Evolutionary conservation across 53 echinoderm and acorn worm species (phyloP).

Genomic region (Temnopleurus reevesii): DNA sequence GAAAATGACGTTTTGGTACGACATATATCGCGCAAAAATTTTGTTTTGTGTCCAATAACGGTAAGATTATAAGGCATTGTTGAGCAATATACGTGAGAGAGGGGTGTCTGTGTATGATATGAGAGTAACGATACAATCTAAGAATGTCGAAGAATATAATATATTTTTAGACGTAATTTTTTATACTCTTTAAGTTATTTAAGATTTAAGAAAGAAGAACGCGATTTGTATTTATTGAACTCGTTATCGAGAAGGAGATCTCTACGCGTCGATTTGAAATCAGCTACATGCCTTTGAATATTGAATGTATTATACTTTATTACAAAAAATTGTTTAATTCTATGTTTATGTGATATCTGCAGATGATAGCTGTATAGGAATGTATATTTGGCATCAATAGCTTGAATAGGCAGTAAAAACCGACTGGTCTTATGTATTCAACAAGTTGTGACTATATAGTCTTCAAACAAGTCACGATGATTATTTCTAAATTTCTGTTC

Average conservation of each 20-base stretch:
- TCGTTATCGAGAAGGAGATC: not conserved
- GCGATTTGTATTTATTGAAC: conserved; percentile 52
- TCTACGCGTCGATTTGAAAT: not conserved
- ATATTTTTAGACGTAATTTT: conserved; percentile 60
- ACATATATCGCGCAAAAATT: not conserved
- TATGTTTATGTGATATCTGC: conserved; percentile 18
- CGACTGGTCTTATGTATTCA: conserved; percentile 17
- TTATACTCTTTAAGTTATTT: conserved; percentile 62
- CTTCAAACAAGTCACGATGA: not conserved
- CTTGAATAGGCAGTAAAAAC: not conserved
- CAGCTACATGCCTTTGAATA: conserved; percentile 47
- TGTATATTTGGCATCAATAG: conserved; percentile 49
- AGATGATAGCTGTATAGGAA: conserved; percentile 51
- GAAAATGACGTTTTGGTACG: not conserved
- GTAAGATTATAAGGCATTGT: not conserved
- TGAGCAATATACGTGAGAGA: conserved; percentile 17
- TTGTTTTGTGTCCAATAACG: not conserved
- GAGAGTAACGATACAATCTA: conserved; percentile 10
- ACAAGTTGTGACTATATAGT: conserved; percentile 22
- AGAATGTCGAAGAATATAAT: conserved; percentile 55
- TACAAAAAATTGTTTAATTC: not conserved
- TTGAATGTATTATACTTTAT: conserved; percentile 43
- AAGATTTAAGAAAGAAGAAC: conserved; percentile 28
- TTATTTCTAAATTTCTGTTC: not conserved
- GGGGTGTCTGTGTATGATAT: conserved; percentile 40